These are phyloP conservation scores for Keiferia lycopersicella DNA, from an alignment of 2,888 invertebrate species.

Conservation along the genomic window DNA sequence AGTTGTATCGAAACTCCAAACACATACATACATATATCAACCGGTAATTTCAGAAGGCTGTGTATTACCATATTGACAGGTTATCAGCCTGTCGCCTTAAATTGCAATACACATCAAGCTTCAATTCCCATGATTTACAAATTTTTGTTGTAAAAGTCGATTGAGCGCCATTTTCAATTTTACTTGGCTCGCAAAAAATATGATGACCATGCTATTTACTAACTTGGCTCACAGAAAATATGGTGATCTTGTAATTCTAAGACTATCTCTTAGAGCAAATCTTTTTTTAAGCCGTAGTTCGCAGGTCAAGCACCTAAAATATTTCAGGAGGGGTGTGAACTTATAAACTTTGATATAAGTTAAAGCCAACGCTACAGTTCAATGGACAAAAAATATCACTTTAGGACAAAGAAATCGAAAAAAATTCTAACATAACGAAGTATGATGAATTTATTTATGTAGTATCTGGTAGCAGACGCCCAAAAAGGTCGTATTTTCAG, in stretches of 20 bases:
- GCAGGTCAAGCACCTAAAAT: constrained; percentile 2
- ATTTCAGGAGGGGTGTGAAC: neutral
- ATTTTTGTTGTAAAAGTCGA: neutral
- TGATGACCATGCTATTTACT: neutral
- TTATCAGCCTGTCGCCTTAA: too few relatives aligned
- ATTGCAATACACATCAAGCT: too few relatives aligned
- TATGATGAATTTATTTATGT: constrained; percentile 14
- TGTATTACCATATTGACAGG: too few relatives aligned
- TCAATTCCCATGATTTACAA: too few relatives aligned
- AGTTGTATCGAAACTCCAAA: too few relatives aligned
- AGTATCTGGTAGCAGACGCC: constrained; percentile 7
- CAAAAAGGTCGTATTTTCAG: neutral
- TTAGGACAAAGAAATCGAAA: constrained; percentile 15
- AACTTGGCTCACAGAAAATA: neutral
- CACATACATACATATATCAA: too few relatives aligned
- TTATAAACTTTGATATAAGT: neutral
- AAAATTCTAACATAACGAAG: neutral
- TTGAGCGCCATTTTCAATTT: neutral
- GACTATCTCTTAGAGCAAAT: neutral
- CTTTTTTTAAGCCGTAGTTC: neutral
- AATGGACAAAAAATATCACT: constrained; percentile 1
- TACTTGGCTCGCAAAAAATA: neutral
- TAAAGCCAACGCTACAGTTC: constrained; percentile 8
- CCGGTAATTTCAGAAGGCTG: too few relatives aligned
- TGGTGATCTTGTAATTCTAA: neutral